phyloP scores from a whole-genome alignment of 2,797 vertebrate genomes.

The Gephyroberyx darwinii region DNA sequence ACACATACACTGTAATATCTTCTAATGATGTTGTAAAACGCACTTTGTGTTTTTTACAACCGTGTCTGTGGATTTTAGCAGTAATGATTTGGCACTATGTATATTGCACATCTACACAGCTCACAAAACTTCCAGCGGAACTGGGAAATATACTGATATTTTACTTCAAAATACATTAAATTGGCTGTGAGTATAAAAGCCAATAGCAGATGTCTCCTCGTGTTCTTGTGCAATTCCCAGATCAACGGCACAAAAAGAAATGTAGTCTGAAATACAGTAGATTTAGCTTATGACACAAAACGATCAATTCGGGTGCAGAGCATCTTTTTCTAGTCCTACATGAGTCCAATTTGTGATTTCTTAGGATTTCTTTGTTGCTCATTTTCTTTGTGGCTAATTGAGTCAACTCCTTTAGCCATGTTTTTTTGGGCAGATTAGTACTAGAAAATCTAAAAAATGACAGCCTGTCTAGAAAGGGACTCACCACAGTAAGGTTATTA shows the following conservation, averaged over 20 bases:
- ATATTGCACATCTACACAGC: neutral
- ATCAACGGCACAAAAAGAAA: neutral
- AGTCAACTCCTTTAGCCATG: neutral
- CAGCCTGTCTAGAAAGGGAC: conserved; percentile 44
- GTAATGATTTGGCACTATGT: neutral
- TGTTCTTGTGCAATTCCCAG: neutral
- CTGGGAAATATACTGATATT: neutral
- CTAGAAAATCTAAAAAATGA: neutral
- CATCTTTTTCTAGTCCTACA: neutral
- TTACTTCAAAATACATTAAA: neutral
- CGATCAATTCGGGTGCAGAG: neutral
- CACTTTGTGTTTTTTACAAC: too few species aligned
- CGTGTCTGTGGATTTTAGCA: too few species aligned
- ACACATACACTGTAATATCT: neutral
- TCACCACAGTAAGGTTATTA: conserved; percentile 96
- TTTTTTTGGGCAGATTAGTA: neutral
- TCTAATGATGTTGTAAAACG: neutral
- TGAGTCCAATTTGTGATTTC: neutral
- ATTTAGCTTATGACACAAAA: neutral
- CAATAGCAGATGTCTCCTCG: neutral
- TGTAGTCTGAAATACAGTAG: neutral
- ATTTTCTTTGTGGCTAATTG: neutral
- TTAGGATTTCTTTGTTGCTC: neutral
- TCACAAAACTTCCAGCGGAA: neutral
- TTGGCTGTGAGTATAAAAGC: neutral